Base-by-base conservation (phyloP, 2,113 vertebrate species). In the Varanus salvator region DNA sequence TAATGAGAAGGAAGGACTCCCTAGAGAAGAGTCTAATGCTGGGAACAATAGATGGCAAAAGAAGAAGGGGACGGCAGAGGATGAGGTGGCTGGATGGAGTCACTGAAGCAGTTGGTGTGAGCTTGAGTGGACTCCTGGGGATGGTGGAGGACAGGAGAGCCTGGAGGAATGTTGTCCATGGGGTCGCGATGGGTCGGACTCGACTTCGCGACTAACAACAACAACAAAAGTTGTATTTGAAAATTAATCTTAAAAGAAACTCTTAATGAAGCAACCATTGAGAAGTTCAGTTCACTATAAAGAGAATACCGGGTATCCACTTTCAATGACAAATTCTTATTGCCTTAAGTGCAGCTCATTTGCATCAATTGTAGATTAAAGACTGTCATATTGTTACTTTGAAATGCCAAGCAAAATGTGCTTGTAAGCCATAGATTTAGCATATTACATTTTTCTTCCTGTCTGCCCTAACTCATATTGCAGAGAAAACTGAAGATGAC, bases 401-500 rank as follows among this genome's bases (percentile, higher is more conserved):
- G 5, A 54, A 86, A 77, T 87, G 29, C 7, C 19, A 44, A 76
- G 27, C 31, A 60, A 57, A 71, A 44, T 66, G 50, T 27, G 1
- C 54, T 50, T 78, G 71, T 57, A 25, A 6, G 0, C 52, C 9
- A 91, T 15, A 8, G 48, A 0, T 66, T 6, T 77, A 54, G 34
- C 52, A 48, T 19, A 66, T 12, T 87, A 23, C 15, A 27, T 57
- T 14, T 87, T 23, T 50, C 75, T 25, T 50, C 2, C 86, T 68
- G 48, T 6, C 2, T 25, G 1, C 3, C 15, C 48, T 87, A 7
- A 92, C 77, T 94, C 64, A 15, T 50, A 25, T 89, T 60, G 0
- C 89, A 99, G 99, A 99, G 92, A 99, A 99, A 95, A 98, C 97
- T 0, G 98, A 99, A 89, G 99, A 99, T 64, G 99, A 99, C 0